Percentiles rank a stretch among this genome's conserved stretches.
Conservation (phyloP, 2,113 vertebrate species). For the Muntiacus reevesi region DNA sequence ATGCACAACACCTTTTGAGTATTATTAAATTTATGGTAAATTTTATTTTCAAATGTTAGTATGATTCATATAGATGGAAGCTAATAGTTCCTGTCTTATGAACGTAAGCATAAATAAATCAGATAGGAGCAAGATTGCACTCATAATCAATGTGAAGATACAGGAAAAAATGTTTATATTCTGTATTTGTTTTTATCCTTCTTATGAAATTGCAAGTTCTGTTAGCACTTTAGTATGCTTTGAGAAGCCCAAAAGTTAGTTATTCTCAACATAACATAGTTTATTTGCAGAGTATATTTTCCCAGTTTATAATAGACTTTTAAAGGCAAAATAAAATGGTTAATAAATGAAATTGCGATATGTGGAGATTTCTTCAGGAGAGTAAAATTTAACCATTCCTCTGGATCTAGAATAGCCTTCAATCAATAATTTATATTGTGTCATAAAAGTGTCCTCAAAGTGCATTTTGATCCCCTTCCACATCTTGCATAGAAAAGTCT, state of each 20-base stretch:
- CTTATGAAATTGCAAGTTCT: background rate
- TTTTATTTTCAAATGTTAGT: background rate
- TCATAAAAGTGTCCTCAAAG: background rate
- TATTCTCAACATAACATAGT: background rate
- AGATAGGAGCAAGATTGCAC: background rate
- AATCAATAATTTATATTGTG: background rate
- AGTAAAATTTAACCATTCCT: background rate
- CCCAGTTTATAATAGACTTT: background rate
- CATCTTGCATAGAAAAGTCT: background rate
- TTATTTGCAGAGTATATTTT: background rate
- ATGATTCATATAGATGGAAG: background rate
- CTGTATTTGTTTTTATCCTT: background rate
- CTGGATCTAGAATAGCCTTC: background rate
- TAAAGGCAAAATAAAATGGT: background rate
- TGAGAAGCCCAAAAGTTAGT: background rate
- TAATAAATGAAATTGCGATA: background rate
- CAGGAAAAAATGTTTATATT: background rate
- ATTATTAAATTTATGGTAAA: background rate
- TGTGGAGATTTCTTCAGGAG: background rate
- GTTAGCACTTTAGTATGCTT: background rate
- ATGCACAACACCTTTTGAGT: background rate
- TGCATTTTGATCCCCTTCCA: background rate
- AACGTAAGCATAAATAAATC: background rate
- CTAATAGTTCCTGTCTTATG: background rate
- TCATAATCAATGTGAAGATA: background rate